Percentiles rank a stretch among this genome's conserved stretches.
Conservation (phyloP, 2,113 vertebrate genomes). For the Columba janthina region DNA sequence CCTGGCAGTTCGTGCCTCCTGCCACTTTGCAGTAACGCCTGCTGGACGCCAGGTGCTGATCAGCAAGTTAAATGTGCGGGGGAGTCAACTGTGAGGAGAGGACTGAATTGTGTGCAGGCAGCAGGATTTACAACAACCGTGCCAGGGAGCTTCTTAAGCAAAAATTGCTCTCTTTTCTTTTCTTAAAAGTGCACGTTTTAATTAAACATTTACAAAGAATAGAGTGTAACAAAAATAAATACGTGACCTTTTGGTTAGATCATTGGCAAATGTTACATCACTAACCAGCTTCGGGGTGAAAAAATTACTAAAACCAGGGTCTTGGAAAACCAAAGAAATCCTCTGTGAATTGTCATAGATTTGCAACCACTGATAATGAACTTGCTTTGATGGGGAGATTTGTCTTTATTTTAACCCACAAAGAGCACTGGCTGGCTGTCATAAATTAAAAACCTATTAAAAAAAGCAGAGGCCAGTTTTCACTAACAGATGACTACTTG, state of each 20-base stretch:
- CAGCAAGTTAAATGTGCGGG: background rate
- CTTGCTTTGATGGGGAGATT: constrained; percentile 4
- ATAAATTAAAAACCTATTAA: background rate
- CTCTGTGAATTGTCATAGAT: background rate
- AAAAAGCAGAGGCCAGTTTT: constrained; percentile 28
- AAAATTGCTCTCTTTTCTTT: background rate
- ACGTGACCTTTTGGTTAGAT: constrained; percentile 68
- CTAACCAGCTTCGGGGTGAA: constrained; percentile 54
- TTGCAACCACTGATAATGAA: constrained; percentile 35
- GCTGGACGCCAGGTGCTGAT: constrained; percentile 44
- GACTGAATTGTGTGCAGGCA: constrained; percentile 30
- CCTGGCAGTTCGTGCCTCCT: constrained; percentile 26
- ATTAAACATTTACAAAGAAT: constrained; percentile 73
- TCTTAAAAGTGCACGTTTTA: constrained; percentile 74
- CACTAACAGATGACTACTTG: constrained; percentile 7
- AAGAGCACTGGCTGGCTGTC: constrained; percentile 14
- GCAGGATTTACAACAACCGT: background rate
- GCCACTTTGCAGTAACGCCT: background rate
- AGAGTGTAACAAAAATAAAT: constrained; percentile 77
- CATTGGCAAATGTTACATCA: constrained; percentile 59
- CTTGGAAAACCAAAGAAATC: constrained; percentile 35
- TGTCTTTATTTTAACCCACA: constrained; percentile 32
- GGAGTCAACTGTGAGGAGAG: constrained; percentile 20
- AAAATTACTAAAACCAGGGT: constrained; percentile 33
- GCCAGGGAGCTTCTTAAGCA: constrained; percentile 53